A percentile compares a stretch with the other conserved stretches of the same genome.
Conservation (phyloP, 2,888 invertebrate genomes). For the Gastrophysa polygoni region DNA sequence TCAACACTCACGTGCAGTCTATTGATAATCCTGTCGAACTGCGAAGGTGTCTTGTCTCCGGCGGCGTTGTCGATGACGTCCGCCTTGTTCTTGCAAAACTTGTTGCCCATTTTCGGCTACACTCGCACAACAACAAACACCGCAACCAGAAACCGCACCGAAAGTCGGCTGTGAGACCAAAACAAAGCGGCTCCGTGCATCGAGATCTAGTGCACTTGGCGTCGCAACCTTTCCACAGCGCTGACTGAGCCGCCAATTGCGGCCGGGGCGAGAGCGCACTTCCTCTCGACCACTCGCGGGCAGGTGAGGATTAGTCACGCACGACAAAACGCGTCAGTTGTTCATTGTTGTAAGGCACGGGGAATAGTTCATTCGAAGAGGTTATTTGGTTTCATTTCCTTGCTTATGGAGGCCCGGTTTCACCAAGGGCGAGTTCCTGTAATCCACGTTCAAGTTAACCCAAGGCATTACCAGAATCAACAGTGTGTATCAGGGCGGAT, state of each 20-base stretch:
- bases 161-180: slow-evolving; percentile 21
- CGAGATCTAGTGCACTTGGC: slow-evolving; percentile 22
- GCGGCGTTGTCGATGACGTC: slow-evolving; percentile 45
- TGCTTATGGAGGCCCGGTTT: too few relatives aligned
- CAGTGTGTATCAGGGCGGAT: too few relatives aligned
- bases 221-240: slow-evolving; percentile 29
- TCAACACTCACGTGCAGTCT: slow-evolving; percentile 52
- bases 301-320: slow-evolving; percentile 38
- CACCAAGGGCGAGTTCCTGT: too few relatives aligned
- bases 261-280: slow-evolving; percentile 2
- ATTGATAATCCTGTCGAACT: slow-evolving; percentile 54
- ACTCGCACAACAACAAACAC: slow-evolving; percentile 15
- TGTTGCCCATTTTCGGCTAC: slow-evolving; percentile 51
- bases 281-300: slow-evolving; percentile 21
- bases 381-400: too few relatives aligned
- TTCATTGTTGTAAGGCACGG: too few relatives aligned
- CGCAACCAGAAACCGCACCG: neutral
- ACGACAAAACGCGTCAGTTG: neutral
- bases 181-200: slow-evolving; percentile 25
- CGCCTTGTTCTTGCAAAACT: slow-evolving; percentile 55
- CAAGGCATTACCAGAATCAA: too few relatives aligned
- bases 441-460: too few relatives aligned
- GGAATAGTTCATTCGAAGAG: too few relatives aligned
- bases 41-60: slow-evolving; percentile 43
- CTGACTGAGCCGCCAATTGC: slow-evolving; percentile 17